Evolutionary conservation across 2,797 vertebrate species (phyloP), one percentile per base, ranked within the genome.

Genomic region (Gymnoscopelus braueri): DNA sequence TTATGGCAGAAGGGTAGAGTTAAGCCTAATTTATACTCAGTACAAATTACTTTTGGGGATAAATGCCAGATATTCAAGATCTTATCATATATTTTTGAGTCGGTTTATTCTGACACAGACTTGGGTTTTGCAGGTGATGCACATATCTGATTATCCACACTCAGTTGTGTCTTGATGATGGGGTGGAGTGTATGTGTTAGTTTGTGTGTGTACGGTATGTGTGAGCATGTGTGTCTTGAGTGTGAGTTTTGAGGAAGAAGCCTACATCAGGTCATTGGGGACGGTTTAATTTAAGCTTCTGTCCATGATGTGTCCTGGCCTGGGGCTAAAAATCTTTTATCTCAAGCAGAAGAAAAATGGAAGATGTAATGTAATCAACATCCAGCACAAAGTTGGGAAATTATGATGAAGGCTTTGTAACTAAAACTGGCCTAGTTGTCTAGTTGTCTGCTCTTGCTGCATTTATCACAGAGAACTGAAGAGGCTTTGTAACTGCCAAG

Each of bases 121-220:
- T 35, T 71, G 71, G 35, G 48, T 65, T 73, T 61, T 61, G 69
- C 79, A 84, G 78, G 71, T 85, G 75, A 69, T 69, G 53, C 57
- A 12, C 60, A 48, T 69, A 75, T 83, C 69, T 64, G 69, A 68
- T 81, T 78, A 69, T 64, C 60, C 54, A 4, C 53, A 53, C 53
- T 68, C 65, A 51, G 24, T 26, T 49, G 26, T 24, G 23, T 55
- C 39, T 35, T 44, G 5, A 44, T 19, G 29, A 54, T 57, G 54
- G 55, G 52, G 13, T 69, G 26, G 67, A 0, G 39, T 53, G 52
- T 48, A 50, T 65, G 65, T 61, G 39, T 44, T 60, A 5, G 58
- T 60, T 60, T 49, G 60, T 65, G 32, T 26, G 11, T 32, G 26
- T 51, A 35, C 67, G 15, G n/a, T 59, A 13, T 13, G 19, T 48